Base-by-base conservation (phyloP, 1,140 invertebrate genomes). In the Trachelipus rathkii region DNA sequence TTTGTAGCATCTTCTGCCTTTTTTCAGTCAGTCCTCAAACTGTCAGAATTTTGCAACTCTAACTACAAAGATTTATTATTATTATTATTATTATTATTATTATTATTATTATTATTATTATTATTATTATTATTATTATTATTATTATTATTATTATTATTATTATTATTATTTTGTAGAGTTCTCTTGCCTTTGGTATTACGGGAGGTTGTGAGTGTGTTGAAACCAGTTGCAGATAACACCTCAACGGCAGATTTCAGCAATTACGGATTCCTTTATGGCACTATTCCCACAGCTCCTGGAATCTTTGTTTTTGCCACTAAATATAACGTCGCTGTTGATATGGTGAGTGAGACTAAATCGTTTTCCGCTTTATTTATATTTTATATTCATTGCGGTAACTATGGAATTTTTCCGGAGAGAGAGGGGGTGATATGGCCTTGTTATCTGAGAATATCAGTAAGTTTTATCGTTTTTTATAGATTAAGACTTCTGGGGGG, bases 221-320 rank as follows among this genome's bases (percentile, higher is more conserved):
- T 81, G 7, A 86, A 92, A 53, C 87, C 90, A 53, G 92, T 92
- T 0, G 83, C 81, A 0, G 90, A 91, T 83, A 85, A 87, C 66
- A 90, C 89, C 67, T 91, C 93, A 77, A 95, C 92, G 0, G 86
- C 89, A 23, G 91, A 94, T 79, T 87, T 95, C 43, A 93, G 93
- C 81, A 96, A 94, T 71, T 98, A 94, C 85, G 95, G 93, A 0
- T 98, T 98, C 87, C 87, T 98, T 0, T 98, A 98, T 85, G 96
- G 96, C 72, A 97, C 95, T 0, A 93, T 98, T 84, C 96, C 96
- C 0, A 91, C 95, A 46, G 95, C 96, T 43, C 96, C 96, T 0
- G 94, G 94, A 60, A 92, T 96, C 7, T 97, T 97, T 85, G 93
- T 98, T 9, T 96, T 96, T 85, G 94, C 95, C 3, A 90, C 92